phyloP scores from a whole-genome alignment of 1,140 invertebrate species.

The Leptinotarsa undecemlineata region DNA sequence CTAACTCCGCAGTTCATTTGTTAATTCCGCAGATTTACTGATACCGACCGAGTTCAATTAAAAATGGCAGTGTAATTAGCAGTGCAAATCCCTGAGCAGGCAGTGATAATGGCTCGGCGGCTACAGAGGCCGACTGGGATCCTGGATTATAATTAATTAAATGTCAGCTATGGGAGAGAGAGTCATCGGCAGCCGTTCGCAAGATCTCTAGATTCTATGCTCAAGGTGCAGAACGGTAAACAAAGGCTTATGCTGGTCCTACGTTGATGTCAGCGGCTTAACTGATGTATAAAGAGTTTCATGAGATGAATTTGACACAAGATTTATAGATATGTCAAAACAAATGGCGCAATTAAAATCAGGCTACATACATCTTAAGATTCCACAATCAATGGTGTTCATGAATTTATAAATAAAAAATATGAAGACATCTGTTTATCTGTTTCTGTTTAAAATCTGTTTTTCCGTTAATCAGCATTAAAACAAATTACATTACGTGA shows the following conservation, averaged over 20 bases:
- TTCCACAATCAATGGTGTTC: too few relatives aligned
- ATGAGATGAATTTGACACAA: too few relatives aligned
- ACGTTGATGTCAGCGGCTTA: background rate
- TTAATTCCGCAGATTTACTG: slow-evolving; percentile 11
- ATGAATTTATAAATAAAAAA: too few relatives aligned
- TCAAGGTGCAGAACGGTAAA: slow-evolving; percentile 5
- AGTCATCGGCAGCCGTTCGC: slow-evolving; percentile 20
- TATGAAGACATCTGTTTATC: too few relatives aligned
- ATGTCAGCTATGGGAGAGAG: slow-evolving; percentile 14
- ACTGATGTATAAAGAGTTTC: background rate
- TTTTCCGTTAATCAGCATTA: too few relatives aligned
- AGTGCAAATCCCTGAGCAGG: slow-evolving; percentile 20
- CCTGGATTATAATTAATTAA: slow-evolving; percentile 19
- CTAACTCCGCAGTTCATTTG: slow-evolving; percentile 9
- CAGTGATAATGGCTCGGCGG: slow-evolving; percentile 21
- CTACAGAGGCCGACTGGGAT: slow-evolving; percentile 14
- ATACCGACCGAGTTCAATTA: slow-evolving; percentile 15
- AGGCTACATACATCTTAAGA: too few relatives aligned
- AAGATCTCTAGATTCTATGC: background rate
- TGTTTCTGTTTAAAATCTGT: too few relatives aligned
- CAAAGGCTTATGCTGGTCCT: background rate
- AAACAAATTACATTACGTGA: too few relatives aligned
- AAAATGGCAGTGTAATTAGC: slow-evolving; percentile 16
- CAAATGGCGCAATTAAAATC: too few relatives aligned
- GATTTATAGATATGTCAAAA: too few relatives aligned